Base-by-base conservation (phyloP, 2,888 invertebrate species). In the Lasioglossum zephyrum region DNA sequence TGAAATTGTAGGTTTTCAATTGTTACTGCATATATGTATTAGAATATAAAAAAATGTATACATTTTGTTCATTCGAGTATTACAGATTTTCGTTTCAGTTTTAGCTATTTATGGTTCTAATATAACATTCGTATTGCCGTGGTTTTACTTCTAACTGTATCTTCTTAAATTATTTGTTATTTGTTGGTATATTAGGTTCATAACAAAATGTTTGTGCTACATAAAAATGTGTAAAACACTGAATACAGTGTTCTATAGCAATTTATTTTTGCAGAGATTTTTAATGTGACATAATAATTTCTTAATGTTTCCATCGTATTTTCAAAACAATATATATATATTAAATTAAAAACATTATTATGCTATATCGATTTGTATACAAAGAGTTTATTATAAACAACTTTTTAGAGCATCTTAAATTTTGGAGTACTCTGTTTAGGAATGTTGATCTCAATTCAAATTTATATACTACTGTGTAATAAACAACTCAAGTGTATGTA, bases 1-100 rank as follows among this genome's bases (percentile, higher is more conserved):
- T 26, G 26, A 87, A 87, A 80, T 81, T 81, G 9, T 57, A 81
- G 80, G 47, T 77, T 69, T 39, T 70, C 47, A 77, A 47, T 79
- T 39, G 36, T 53, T 63, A 73, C 31, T 79, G 44, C 13, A 66
- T 22, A 47, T 13, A 47, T 13, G 49, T 72, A 77, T 16, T 70
- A 76, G 49, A 76, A 76, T 60, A 70, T 53, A 73, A 57, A 36
- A 36, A 41, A 74, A 72, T 60, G 47, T 8, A 53, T 73, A 57
- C 69, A 11, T 36, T 39, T 79, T 84, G 16, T 70, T 77, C 49
- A 36, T 63, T 22, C 13, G 13, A 53, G 74, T 73, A 44, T 73
- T 70, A 44, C 44, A 70, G 75, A 80, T 26, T 69, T 57, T 72
- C 11, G 22, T 39, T 18, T 70, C 5, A 4, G 18, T 13, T 36